Percentiles rank a stretch among this genome's conserved stretches.
These are phyloP conservation scores for Halcyon badia DNA, from an alignment of 2,797 vertebrate genomes.

Conservation along the genomic window DNA sequence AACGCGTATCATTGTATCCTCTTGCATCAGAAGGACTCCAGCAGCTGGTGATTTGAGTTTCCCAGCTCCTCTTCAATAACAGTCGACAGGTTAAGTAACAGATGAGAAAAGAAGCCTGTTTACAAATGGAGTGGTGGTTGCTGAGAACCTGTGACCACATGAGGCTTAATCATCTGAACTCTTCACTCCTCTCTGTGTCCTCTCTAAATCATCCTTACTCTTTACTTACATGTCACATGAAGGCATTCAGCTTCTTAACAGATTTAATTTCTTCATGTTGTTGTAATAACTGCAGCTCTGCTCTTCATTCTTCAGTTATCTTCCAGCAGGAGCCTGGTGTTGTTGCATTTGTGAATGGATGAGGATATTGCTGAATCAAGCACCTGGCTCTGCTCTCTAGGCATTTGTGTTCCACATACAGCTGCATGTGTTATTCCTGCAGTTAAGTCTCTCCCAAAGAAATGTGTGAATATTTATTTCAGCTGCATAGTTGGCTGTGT, in stretches of 20 bases:
- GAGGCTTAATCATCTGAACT: not conserved
- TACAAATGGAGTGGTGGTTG: not conserved
- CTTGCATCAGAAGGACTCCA: not conserved
- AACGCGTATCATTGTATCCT: not conserved
- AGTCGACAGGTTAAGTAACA: not conserved
- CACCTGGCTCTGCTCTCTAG: not conserved
- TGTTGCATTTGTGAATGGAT: not conserved
- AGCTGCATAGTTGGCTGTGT: conserved; percentile 49
- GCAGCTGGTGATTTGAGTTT: not conserved
- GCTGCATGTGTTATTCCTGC: conserved; percentile 37
- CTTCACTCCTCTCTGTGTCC: not conserved
- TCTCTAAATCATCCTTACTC: not conserved
- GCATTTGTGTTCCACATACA: not conserved
- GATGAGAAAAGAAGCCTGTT: not conserved
- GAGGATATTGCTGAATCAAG: conserved; percentile 3
- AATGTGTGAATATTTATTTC: conserved; percentile 41
- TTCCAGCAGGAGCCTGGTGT: not conserved
- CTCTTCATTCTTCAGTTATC: not conserved
- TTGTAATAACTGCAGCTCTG: not conserved
- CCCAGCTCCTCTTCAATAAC: not conserved
- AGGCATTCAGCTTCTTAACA: not conserved
- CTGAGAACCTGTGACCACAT: not conserved
- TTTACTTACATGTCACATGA: not conserved
- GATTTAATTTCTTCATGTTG: not conserved
- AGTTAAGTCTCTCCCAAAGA: conserved; percentile 39